A percentile compares a stretch with the other conserved stretches of the same genome.
Evolutionary conservation across 2,888 invertebrate species (phyloP).

Genomic region (Celastrina argiolus): DNA sequence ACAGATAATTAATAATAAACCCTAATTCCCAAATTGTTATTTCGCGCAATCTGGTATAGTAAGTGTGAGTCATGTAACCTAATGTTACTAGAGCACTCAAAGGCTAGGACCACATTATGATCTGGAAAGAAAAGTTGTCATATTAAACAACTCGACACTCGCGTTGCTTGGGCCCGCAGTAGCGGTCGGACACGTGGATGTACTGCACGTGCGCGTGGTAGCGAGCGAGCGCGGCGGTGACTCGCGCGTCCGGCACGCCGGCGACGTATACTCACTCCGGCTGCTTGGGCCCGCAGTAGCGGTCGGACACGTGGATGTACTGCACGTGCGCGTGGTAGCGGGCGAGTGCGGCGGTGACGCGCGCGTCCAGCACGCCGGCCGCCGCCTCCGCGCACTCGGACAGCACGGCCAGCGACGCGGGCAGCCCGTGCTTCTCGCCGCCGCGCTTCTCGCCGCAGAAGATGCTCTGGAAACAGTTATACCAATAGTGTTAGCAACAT

Average conservation of each 20-base stretch:
- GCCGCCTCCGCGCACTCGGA: constrained; percentile 95
- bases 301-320: constrained; percentile 98
- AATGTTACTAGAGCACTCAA: too few species aligned
- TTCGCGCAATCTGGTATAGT: too few species aligned
- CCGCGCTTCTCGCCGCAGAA: constrained; percentile 90
- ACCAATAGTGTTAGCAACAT: neutral
- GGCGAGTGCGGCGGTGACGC: constrained; percentile 84
- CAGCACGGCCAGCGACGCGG: constrained; percentile 85
- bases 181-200: constrained; percentile 98
- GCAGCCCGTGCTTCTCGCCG: constrained; percentile 89
- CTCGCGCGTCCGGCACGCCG: constrained; percentile 89
- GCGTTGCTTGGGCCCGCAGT: constrained; percentile 91
- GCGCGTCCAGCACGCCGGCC: constrained; percentile 88
- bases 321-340: constrained; percentile 92
- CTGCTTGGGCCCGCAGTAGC: constrained; percentile 93
- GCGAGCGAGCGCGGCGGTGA: constrained; percentile 85
- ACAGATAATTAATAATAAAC: too few species aligned
- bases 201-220: constrained; percentile 93
- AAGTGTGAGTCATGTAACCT: too few species aligned
- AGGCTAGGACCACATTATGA: too few species aligned
- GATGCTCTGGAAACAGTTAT: constrained; percentile 77
- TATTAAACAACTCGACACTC: too few species aligned
- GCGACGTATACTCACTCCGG: constrained; percentile 85
- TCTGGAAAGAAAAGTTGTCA: too few species aligned
- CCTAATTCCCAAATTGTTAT: too few species aligned